Evolutionary conservation across 2,113 vertebrate species (phyloP).

Genomic region (Entomyzon cyanotis): DNA sequence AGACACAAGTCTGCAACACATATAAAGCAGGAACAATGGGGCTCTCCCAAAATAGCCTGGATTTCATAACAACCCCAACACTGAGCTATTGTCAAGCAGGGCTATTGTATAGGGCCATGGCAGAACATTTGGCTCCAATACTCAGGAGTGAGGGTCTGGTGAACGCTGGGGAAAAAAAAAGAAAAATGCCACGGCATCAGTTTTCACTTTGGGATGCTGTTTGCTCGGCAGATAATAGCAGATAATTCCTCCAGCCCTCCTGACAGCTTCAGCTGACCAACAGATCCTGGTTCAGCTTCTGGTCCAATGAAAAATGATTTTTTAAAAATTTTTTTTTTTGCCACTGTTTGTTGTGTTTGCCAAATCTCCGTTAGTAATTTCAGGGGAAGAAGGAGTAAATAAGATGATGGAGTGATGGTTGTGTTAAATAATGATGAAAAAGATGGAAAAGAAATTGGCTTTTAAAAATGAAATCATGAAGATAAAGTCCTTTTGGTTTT

Average conservation of each 20-base stretch:
- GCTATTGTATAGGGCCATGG: constrained; percentile 46
- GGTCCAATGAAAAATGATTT: background rate
- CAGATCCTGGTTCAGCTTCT: background rate
- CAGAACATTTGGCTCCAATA: constrained; percentile 50
- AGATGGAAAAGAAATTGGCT: rapidly evolving
- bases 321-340: background rate
- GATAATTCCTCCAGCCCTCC: constrained; percentile 50
- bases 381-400: background rate
- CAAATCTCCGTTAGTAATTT: background rate
- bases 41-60: constrained; percentile 64
- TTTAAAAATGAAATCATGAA: background rate
- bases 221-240: constrained; percentile 44
- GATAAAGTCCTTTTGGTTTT: rapidly evolving
- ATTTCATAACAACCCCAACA: constrained; percentile 46
- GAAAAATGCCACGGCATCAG: constrained; percentile 45
- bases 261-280: constrained; percentile 57
- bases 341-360: background rate
- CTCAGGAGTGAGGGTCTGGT: background rate
- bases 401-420: background rate
- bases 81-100: constrained; percentile 44
- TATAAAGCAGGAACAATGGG: constrained; percentile 40
- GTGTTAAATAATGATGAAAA: background rate
- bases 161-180: background rate
- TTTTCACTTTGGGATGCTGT: constrained; percentile 16
- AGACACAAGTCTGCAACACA: constrained; percentile 27